Conservation (phyloP, 2,113 vertebrate species). For the Dromaius novaehollandiae region DNA sequence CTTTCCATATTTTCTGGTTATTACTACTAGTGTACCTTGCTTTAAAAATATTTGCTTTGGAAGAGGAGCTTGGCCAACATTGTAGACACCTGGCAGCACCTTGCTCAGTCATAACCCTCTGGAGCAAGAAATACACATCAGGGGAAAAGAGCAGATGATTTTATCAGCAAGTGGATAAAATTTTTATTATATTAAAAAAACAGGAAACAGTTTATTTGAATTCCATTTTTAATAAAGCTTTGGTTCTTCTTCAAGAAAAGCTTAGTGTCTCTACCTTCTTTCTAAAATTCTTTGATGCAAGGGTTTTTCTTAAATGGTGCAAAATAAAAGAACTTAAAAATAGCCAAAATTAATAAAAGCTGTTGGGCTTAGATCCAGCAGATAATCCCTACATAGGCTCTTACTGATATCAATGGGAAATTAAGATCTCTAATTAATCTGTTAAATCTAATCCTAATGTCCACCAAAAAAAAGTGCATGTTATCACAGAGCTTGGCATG, state of each 20-base stretch:
- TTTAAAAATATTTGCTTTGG: neutral
- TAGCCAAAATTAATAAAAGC: neutral
- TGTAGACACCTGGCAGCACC: neutral
- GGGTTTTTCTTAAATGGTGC: neutral
- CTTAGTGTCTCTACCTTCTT: neutral
- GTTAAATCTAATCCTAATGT: neutral
- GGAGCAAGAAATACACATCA: neutral
- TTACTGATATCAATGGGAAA: neutral
- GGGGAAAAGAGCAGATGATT: neutral
- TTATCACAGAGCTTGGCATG: neutral
- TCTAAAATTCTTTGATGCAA: conserved; percentile 4
- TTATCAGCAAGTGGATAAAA: neutral
- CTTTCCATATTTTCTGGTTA: neutral
- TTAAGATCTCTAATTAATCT: neutral
- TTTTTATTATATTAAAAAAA: neutral
- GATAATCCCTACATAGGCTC: neutral
- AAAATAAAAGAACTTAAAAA: conserved; percentile 6
- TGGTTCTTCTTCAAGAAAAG: conserved; percentile 2
- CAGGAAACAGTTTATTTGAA: neutral
- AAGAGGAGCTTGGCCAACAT: neutral
- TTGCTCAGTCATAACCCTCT: neutral
- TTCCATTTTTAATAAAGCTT: conserved; percentile 39
- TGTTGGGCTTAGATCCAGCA: neutral
- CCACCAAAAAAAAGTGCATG: neutral
- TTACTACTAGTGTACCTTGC: neutral